Evolutionary conservation across 2,113 vertebrate species (phyloP).

Genomic region (Alexandromys fortis): DNA sequence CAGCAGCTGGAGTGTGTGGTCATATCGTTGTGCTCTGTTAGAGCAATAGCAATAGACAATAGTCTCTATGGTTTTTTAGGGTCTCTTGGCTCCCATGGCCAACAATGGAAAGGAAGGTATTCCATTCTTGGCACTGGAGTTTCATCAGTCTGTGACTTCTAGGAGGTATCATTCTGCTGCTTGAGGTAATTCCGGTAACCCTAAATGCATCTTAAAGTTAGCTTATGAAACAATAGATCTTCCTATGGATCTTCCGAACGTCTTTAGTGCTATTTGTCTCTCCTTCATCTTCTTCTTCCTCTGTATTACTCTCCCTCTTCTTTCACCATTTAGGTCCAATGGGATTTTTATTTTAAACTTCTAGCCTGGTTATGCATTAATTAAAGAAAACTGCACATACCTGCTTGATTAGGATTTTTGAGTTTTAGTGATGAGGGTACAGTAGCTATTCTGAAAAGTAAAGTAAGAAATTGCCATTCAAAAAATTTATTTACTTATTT

Average conservation of each 20-base stretch:
- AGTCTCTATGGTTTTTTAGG: not conserved
- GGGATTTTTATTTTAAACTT: fast-evolving
- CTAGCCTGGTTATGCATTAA: not conserved
- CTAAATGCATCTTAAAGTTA: not conserved
- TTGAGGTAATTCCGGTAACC: not conserved
- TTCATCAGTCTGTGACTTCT: not conserved
- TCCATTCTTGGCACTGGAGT: not conserved
- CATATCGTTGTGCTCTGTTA: too few species aligned
- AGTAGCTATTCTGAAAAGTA: conserved; percentile 48
- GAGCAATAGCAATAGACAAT: not conserved
- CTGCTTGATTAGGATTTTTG: not conserved
- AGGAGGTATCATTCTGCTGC: not conserved
- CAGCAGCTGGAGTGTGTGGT: not conserved
- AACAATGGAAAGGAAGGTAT: too few species aligned
- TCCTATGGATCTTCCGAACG: not conserved
- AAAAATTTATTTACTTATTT: conserved; percentile 7
- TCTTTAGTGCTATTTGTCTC: not conserved
- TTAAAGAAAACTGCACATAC: not conserved
- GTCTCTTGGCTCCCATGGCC: not conserved
- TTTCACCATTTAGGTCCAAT: not conserved
- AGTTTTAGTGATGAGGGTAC: not conserved
- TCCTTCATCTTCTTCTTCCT: not conserved
- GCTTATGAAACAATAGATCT: not conserved
- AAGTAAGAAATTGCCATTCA: conserved; percentile 52
- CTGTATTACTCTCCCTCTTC: not conserved